These are phyloP conservation scores for Nudaria mundana DNA, from an alignment of 2,888 invertebrate genomes.

Conservation along the genomic window DNA sequence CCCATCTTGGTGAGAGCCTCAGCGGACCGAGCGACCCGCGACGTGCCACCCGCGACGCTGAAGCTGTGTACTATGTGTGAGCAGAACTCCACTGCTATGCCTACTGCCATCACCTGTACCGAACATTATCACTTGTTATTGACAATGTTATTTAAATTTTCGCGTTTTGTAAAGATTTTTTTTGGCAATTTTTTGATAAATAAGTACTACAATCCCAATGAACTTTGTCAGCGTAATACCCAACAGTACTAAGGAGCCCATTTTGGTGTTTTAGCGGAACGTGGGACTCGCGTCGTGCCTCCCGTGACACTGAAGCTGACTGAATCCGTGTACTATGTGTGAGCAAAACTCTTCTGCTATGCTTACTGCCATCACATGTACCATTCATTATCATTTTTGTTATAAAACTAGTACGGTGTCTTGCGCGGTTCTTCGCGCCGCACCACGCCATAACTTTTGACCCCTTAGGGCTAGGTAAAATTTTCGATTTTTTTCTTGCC, in stretches of 20 bases:
- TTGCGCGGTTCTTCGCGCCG: too few species aligned
- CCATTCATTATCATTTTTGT: too few species aligned
- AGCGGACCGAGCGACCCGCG: constrained; percentile 88
- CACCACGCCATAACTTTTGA: too few species aligned
- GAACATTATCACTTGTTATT: too few species aligned
- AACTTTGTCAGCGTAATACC: constrained; percentile 99
- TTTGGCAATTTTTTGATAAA: too few species aligned
- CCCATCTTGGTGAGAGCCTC: constrained; percentile 95
- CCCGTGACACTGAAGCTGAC: constrained; percentile 87
- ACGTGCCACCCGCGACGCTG: constrained; percentile 86
- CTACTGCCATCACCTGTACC: constrained; percentile 95
- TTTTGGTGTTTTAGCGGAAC: constrained; percentile 92
- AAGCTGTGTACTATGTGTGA: constrained; percentile 98
- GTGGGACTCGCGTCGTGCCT: constrained; percentile 86
- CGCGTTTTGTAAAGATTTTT: too few species aligned
- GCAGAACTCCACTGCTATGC: constrained; percentile 99
- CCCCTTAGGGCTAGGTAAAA: too few species aligned
- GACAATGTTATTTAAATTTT: too few species aligned
- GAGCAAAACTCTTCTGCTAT: constrained; percentile 99
- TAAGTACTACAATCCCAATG: constrained; percentile 97
- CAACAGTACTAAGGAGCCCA: constrained; percentile 97
- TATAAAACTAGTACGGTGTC: too few species aligned
- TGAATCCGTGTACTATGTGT: constrained; percentile 96
- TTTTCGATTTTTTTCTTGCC: too few species aligned
- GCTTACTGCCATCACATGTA: constrained; percentile 96